These are phyloP conservation scores for Enoplosus armatus DNA, from an alignment of 2,797 vertebrate genomes.

Conservation along the genomic window DNA sequence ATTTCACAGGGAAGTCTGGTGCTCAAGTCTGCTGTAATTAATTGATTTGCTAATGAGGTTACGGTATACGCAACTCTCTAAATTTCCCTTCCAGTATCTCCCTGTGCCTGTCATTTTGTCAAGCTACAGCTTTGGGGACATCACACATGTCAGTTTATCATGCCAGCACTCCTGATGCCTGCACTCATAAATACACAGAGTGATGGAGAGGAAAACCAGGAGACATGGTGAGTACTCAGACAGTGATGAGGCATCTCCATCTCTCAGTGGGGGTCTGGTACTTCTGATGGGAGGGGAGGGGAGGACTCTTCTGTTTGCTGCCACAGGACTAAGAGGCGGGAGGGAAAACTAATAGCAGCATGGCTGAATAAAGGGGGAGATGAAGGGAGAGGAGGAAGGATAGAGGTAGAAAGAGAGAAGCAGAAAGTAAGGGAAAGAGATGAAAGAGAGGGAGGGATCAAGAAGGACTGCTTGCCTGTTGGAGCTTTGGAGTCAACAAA, in stretches of 20 bases:
- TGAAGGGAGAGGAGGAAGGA: constrained; percentile 22
- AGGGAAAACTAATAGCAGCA: constrained; percentile 46
- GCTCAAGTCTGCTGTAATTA: constrained; percentile 30
- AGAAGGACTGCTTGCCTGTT: constrained; percentile 22
- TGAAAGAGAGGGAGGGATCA: constrained; percentile 13
- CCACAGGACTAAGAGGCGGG: constrained; percentile 37
- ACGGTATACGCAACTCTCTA: constrained; percentile 1
- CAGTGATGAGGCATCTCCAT: constrained; percentile 52
- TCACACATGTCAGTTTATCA: constrained; percentile 38
- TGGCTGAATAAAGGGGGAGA: constrained; percentile 13
- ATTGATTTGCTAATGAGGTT: constrained; percentile 49
- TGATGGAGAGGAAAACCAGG: constrained; percentile 28
- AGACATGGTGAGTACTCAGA: constrained; percentile 49
- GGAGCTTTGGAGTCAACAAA: constrained; percentile 35
- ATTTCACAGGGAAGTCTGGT: constrained; percentile 25
- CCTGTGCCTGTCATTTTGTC: constrained; percentile 38
- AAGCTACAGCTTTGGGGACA: constrained; percentile 36
- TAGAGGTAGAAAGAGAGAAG: background rate
- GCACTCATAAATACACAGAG: constrained; percentile 50
- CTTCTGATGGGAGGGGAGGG: constrained; percentile 60
- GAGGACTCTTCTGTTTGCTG: constrained; percentile 52
- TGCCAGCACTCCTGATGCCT: constrained; percentile 42
- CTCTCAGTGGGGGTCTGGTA: constrained; percentile 52
- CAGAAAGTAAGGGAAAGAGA: constrained; percentile 5
- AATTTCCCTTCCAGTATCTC: constrained; percentile 20